These are phyloP conservation scores for Reticulitermes speratus DNA, from an alignment of 1,140 invertebrate species.

Conservation along the genomic window DNA sequence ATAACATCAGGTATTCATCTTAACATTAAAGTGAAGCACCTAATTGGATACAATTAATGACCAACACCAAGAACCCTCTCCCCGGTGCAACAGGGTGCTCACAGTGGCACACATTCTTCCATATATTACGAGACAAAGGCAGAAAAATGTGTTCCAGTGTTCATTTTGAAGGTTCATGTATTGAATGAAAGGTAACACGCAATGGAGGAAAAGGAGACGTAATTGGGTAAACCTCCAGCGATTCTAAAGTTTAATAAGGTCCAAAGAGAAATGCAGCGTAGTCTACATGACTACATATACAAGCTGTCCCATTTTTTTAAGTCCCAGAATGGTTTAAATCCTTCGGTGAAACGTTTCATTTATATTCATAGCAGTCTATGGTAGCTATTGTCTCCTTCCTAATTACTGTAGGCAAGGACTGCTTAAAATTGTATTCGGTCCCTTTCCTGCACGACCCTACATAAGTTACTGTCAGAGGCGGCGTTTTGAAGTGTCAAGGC, in stretches of 20 bases:
- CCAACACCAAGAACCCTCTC: background rate
- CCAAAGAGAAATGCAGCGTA: background rate
- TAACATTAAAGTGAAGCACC: background rate
- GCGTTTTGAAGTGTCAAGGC: background rate
- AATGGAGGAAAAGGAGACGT: background rate
- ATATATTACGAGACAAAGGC: background rate
- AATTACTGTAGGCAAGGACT: background rate
- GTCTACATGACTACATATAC: background rate
- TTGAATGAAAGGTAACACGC: background rate
- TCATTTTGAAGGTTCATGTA: background rate
- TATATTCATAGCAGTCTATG: background rate
- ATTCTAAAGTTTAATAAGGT: background rate
- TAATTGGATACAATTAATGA: background rate
- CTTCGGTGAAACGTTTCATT: background rate
- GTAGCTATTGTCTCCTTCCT: background rate
- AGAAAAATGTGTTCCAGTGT: background rate
- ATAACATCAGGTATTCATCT: background rate
- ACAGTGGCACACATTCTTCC: background rate
- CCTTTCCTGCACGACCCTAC: background rate
- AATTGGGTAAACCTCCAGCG: background rate
- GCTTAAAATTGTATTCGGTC: background rate
- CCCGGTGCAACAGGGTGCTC: background rate
- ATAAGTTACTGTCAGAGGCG: background rate
- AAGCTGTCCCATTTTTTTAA: conserved; percentile 15
- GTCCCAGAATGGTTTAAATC: background rate